Evolutionary conservation across 2,888 invertebrate species (phyloP), one percentile per base, ranked within the genome.

Genomic region (Halocaridina rubra): DNA sequence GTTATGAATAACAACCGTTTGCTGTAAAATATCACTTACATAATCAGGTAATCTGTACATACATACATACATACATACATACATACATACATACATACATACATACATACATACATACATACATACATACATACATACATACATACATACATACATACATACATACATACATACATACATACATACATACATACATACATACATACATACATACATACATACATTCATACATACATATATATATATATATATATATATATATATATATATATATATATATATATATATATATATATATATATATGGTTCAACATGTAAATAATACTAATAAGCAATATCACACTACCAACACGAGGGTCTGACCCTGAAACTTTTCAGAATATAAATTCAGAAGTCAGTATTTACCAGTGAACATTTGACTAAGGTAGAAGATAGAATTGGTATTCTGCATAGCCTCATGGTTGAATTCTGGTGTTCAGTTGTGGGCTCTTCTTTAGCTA

Each of bases 181-280:
- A 72, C 33, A 72, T 24, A 72, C 33, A 72, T 19, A 72, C 5
- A 72, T 19, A 72, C 5, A 72, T 19, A 72, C 4, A 71, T 4
- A 71, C 4, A 71, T 4, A 71, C 19, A 71, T 30, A 71, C 19
- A 71, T 30, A 71, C 19, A 71, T 30, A 71, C 19, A 71, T 30
- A 71, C 19, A 59, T 76, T 16, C 19, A 57, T 76, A 76, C 7
- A 2, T 76, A 59, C 59, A 76, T 76, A 59, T 76, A 57, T 76
- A 59, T 53, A 76, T 57, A 59, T 76, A 76, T 76, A 59, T 76
- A 59, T 57, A 59, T 76, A 53, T 57, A 53, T 59, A 57, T 59
- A 76, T 30, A 57, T 33, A 72, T 72, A 32, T 72, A 32, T 33
- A 32, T 72, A 46, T 72, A 24, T 72, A 46, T 76, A 19, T 76